Percentiles rank a stretch among this genome's conserved stretches.
These are phyloP conservation scores for Formica selysi DNA, from an alignment of 1,140 invertebrate species.

Conservation along the genomic window DNA sequence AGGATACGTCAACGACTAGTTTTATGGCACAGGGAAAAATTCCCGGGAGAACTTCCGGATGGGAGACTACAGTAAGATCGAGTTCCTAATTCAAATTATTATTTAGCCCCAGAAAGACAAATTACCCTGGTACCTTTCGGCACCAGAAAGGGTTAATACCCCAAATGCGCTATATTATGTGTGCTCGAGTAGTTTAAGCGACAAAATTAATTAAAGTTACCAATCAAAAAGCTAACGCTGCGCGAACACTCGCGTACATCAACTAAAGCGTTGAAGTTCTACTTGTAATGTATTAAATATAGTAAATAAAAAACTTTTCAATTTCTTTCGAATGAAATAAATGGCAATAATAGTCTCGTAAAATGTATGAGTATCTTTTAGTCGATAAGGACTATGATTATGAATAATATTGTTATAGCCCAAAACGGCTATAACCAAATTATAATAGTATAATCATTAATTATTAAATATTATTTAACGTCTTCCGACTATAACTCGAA, in stretches of 20 bases:
- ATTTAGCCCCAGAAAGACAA: slow-evolving; percentile 64
- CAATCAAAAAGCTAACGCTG: slow-evolving; percentile 36
- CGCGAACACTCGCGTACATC: neutral
- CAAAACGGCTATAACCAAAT: too few relatives aligned
- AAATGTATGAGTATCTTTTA: neutral
- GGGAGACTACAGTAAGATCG: slow-evolving; percentile 35
- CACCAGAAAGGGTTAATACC: neutral
- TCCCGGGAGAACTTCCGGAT: slow-evolving; percentile 16
- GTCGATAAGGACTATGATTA: neutral
- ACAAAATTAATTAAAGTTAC: slow-evolving; percentile 22
- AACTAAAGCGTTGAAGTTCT: neutral
- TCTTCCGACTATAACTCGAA: too few relatives aligned
- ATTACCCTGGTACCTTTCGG: slow-evolving; percentile 23
- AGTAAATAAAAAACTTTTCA: neutral
- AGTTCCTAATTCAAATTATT: slow-evolving; percentile 68
- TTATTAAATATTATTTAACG: too few relatives aligned
- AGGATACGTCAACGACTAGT: slow-evolving; percentile 24
- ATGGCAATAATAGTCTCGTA: neutral
- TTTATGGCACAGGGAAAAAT: neutral
- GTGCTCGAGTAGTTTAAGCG: slow-evolving; percentile 4
- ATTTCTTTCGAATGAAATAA: neutral
- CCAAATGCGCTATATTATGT: neutral
- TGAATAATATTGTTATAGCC: too few relatives aligned
- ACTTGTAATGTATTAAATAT: neutral
- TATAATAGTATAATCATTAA: too few relatives aligned